Conservation (phyloP, 1,140 invertebrate genomes). For the Propsilocerus akamusi region DNA sequence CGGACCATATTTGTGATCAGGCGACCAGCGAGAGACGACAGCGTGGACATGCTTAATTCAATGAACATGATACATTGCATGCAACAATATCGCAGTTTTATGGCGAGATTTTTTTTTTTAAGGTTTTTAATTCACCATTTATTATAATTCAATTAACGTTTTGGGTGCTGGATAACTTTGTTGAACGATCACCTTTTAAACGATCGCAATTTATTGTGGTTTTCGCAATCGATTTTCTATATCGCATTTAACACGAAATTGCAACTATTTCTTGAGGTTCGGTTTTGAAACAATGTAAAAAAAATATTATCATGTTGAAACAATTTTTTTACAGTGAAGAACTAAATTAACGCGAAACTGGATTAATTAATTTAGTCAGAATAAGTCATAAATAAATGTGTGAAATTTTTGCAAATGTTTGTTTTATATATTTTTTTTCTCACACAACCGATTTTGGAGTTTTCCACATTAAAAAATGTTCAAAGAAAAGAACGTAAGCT, state of each 20-base stretch:
- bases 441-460: neutral
- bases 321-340: neutral
- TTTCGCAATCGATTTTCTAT: neutral
- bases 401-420: neutral
- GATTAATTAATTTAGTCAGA: neutral
- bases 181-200: neutral
- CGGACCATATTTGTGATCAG: too few species aligned
- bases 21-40: neutral
- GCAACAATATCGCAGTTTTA: neutral
- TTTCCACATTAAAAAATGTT: too few species aligned
- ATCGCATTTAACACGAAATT: neutral
- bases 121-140: neutral
- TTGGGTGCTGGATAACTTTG: neutral
- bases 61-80: neutral
- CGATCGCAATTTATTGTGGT: neutral
- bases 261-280: neutral
- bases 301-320: neutral
- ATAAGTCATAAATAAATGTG: neutral
- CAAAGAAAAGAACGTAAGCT: too few species aligned
- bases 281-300: neutral
- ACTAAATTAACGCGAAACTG: neutral
- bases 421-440: neutral
- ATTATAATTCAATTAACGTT: conserved; percentile 4
- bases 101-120: neutral
- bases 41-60: neutral